These are phyloP conservation scores for Meriones unguiculatus DNA, from an alignment of 2,113 vertebrate species.

Conservation along the genomic window DNA sequence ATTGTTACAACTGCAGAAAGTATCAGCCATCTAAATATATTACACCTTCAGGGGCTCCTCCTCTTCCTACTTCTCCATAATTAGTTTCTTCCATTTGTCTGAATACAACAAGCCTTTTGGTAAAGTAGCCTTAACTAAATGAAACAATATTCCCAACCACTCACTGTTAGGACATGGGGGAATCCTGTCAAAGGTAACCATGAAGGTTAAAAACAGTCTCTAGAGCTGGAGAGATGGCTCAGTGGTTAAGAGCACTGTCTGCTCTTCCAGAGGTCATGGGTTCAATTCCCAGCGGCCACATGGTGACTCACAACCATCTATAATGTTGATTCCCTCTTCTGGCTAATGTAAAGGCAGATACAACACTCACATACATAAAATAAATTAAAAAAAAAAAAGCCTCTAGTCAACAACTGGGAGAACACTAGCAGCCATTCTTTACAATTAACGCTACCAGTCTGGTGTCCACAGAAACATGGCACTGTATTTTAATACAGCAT, in stretches of 20 bases:
- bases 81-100: neutral
- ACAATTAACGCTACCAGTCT: neutral
- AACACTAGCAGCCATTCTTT: neutral
- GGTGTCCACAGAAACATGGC: constrained; percentile 54
- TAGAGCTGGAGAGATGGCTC: too few species aligned
- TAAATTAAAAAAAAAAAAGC: neutral
- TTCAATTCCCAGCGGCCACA: too few species aligned
- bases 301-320: too few species aligned
- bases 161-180: neutral
- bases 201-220: neutral
- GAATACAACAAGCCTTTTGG: neutral
- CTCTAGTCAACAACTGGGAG: neutral
- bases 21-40: neutral
- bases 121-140: neutral
- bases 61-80: neutral
- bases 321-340: too few species aligned
- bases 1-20: neutral
- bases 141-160: neutral
- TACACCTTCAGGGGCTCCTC: neutral
- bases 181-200: neutral
- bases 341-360: too few species aligned
- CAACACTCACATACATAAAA: too few species aligned
- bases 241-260: too few species aligned
- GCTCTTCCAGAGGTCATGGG: too few species aligned
- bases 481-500: neutral